Conservation (phyloP, 2,888 invertebrate genomes). For the Eudemis profundana region DNA sequence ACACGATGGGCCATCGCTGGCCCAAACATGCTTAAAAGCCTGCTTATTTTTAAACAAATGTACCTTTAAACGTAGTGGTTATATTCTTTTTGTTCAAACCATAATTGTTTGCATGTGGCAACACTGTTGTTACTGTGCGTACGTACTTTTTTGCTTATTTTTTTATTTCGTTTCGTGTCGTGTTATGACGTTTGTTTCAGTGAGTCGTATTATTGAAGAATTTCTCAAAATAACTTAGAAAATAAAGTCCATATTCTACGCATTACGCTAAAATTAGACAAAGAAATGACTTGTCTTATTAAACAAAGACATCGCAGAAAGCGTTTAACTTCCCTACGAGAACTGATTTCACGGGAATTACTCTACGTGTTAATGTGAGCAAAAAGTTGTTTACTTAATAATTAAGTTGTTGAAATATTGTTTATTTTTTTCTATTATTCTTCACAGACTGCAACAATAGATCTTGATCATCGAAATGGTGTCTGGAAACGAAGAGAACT, state of each 20-base stretch:
- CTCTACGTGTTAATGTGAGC: constrained; percentile 17
- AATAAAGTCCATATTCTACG: constrained; percentile 45
- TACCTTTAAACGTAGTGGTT: too few relatives aligned
- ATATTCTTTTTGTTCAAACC: too few relatives aligned
- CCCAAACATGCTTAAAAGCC: too few relatives aligned
- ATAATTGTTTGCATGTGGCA: too few relatives aligned
- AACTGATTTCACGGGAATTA: constrained; percentile 12
- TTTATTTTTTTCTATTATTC: not conserved
- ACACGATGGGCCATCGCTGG: too few relatives aligned
- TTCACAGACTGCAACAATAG: constrained; percentile 5
- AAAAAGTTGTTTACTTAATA: not conserved
- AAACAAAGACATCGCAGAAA: constrained; percentile 24
- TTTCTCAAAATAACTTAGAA: constrained; percentile 39
- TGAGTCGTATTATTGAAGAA: constrained; percentile 36
- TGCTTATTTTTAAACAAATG: too few relatives aligned
- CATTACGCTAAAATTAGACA: constrained; percentile 59
- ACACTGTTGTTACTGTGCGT: too few relatives aligned
- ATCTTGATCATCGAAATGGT: constrained; percentile 34
- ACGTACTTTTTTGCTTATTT: not conserved
- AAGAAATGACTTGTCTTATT: constrained; percentile 61
- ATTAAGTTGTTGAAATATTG: not conserved
- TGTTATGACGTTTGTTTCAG: constrained; percentile 27
- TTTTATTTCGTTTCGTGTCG: not conserved
- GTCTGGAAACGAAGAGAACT: constrained; percentile 47
- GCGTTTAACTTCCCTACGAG: not conserved